Evolutionary conservation across 2,888 invertebrate species (phyloP), one percentile per base, ranked within the genome.

Genomic region (Hyppa rectilinea): DNA sequence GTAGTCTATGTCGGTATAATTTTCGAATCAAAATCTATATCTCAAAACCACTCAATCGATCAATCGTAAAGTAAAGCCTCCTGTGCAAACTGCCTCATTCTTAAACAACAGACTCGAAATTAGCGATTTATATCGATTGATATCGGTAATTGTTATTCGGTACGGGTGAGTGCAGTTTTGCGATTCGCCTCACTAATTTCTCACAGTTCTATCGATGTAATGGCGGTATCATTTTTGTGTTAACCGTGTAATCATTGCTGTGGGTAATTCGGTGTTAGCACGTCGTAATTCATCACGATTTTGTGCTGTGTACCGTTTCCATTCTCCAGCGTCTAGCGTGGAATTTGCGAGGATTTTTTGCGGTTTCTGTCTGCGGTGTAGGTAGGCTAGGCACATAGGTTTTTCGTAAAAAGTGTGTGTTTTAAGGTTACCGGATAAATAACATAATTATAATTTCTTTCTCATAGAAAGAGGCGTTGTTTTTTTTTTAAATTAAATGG

Each of bases 231-330:
- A 84, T 84, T 83, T 80, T 84, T 81, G 82, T 81, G 72, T 86
- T 87, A 87, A 86, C 85, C 87, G 88, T 89, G 89, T 90, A 89
- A 92, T 90, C 85, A 88, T 82, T 82, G 84, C 83, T 80, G 75
- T 84, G 80, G 73, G 86, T 89, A 90, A 91, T 91, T 88, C 85
- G 79, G 81, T 86, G 89, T 90, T 91, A 83, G 89, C 89, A 91
- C 90, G 84, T 91, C 89, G 89, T 91, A 91, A 90, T 90, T 91
- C 87, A 89, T 85, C 87, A 87, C 86, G 86, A 87, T 82, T 84
- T 80, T 79, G 74, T 71, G 55, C 59, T 61, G 73, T 75, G 43
- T 78, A 85, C 85, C 74, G 84, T 78, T 82, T 85, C 50, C 71
- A 77, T 83, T 81, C 68, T 61, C 31, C 50, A 29, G n/a, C 56